Evolutionary conservation across 2,888 invertebrate genomes (phyloP), one percentile per base, ranked within the genome.

Genomic region (Oxystoma pomonae): DNA sequence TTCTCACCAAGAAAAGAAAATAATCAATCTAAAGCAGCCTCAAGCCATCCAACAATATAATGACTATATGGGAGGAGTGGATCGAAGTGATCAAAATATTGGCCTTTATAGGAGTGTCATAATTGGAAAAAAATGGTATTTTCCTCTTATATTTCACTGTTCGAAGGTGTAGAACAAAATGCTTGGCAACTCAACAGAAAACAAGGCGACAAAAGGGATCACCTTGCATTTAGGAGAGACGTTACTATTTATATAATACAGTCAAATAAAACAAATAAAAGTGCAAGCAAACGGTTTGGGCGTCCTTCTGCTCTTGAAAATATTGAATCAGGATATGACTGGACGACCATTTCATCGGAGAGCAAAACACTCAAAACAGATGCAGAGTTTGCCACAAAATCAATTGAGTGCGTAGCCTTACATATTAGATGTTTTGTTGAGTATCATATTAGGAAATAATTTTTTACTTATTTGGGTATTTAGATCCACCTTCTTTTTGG

Each of bases 51-150:
- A 61, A 55, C 19, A 56, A 20, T 61, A 56, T 18, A 61, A 57
- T 35, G 16, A 19, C 1, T 21, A 61, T 50, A 61, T 61, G 61
- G 61, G 61, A 35, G 61, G 57, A 16, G 61, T 58, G 18, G 53
- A 60, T 53, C 52, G 66, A 19, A 58, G 62, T 53, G 70, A 73
- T 60, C 69, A 73, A 57, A 71, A 73, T 56, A 65, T 73, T 2
- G 68, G 69, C 58, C 56, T 70, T 9, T 74, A 73, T 18, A 9
- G 60, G 55, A 56, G 17, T 55, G 16, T 17, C 7, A 56, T 70
- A n/a, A 64, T 71, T 18, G 69, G 70, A 16, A 71, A 65, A 61
- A 64, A 61, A 55, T 65, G 65, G 60, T 65, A 65, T 55, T 65
- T 65, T 19, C 60, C 63, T n/a, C 49, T 64, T 12, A 65, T 65